Conservation (phyloP, 2,113 vertebrate genomes). For the Donacobius atricapilla region DNA sequence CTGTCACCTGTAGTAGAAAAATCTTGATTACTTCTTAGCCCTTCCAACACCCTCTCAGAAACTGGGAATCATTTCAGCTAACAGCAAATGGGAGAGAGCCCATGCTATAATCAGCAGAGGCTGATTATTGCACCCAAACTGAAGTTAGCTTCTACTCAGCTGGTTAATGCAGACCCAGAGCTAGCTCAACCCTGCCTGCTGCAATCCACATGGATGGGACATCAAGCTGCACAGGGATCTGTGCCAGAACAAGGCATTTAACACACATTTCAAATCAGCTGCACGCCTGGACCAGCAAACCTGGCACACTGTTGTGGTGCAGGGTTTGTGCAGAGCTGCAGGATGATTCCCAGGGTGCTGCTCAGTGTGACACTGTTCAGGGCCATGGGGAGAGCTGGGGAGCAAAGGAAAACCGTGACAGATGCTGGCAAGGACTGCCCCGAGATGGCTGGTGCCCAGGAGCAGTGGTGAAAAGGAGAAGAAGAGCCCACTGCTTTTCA, state of each 20-base stretch:
- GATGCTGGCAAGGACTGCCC: neutral
- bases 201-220: neutral
- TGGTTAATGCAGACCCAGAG: neutral
- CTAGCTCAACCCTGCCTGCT: neutral
- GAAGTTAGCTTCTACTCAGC: neutral
- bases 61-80: neutral
- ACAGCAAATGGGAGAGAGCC: neutral
- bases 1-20: neutral
- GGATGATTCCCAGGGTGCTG: neutral
- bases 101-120: neutral
- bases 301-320: rapidly evolving
- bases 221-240: neutral
- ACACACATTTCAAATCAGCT: neutral
- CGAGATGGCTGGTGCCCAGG: neutral
- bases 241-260: neutral
- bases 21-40: neutral
- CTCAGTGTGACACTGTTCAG: neutral
- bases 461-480: neutral
- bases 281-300: neutral
- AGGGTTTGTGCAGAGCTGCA: neutral
- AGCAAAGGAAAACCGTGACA: neutral
- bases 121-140: neutral
- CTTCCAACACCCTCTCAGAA: neutral
- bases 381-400: neutral
- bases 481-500: neutral